These are phyloP conservation scores for Lagria hirta DNA, from an alignment of 2,888 invertebrate species.

Conservation along the genomic window DNA sequence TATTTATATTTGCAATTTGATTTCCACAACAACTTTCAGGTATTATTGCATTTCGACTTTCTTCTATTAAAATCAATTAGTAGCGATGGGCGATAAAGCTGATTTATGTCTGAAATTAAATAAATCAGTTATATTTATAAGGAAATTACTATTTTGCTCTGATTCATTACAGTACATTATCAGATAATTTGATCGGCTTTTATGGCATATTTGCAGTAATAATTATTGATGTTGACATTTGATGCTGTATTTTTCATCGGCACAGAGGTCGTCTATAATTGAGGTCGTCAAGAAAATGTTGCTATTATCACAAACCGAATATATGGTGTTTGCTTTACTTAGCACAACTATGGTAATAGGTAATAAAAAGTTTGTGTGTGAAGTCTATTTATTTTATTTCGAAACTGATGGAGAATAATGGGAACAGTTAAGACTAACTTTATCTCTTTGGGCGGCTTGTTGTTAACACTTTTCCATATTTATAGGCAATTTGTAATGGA, in stretches of 20 bases:
- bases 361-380: constrained; percentile 23
- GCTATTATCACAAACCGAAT: constrained; percentile 18
- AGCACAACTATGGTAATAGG: constrained; percentile 19
- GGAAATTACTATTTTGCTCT: constrained; percentile 19
- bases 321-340: constrained; percentile 16
- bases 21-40: too few species aligned
- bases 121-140: constrained; percentile 18
- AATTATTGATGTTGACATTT: constrained; percentile 5
- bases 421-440: constrained; percentile 16
- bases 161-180: constrained; percentile 17
- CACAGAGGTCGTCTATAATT: constrained; percentile 13
- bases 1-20: too few species aligned
- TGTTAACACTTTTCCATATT: constrained; percentile 13
- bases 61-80: constrained; percentile 21
- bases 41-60: too few species aligned
- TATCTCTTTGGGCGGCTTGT: constrained; percentile 15
- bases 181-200: constrained; percentile 10
- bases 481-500: constrained; percentile 14
- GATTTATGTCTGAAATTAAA: constrained; percentile 17
- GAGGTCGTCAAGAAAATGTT: constrained; percentile 13
- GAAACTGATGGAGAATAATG: constrained; percentile 20
- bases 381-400: constrained; percentile 22
- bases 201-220: constrained; percentile 1
- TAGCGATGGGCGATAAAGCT: constrained; percentile 12
- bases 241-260: constrained; percentile 1